Percentiles rank a stretch among this genome's conserved stretches.
phyloP scores from a whole-genome alignment of 2,797 vertebrate genomes.

The Galagoides demidoff region DNA sequence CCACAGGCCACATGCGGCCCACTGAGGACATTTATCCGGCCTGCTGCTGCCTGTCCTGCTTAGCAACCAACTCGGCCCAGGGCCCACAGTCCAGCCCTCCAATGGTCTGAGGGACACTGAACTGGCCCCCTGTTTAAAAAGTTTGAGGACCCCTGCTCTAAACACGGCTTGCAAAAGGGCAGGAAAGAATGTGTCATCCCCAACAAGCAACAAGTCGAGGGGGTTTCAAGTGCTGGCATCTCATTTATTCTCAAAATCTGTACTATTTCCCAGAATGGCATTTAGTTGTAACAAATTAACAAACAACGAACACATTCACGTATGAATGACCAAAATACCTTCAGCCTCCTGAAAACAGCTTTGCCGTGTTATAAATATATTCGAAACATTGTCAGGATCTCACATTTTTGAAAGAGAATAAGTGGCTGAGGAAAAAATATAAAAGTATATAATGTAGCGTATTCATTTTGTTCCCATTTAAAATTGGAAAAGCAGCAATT shows the following conservation, averaged over 20 bases:
- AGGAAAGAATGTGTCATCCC: background rate
- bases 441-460: background rate
- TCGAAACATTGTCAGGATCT: background rate
- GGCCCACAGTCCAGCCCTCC: no score
- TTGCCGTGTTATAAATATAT: background rate
- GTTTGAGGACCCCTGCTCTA: no score
- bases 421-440: slow-evolving; percentile 40
- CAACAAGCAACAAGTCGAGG: fast-evolving
- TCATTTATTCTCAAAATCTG: background rate
- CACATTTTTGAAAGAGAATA: slow-evolving; percentile 18
- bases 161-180: background rate
- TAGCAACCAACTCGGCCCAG: no score
- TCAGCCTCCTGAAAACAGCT: background rate
- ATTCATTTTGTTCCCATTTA: background rate
- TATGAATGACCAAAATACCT: background rate
- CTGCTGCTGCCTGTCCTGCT: no score
- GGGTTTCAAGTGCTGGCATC: background rate
- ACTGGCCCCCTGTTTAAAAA: no score
- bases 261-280: slow-evolving; percentile 11
- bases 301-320: background rate
- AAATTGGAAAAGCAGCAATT: slow-evolving; percentile 59
- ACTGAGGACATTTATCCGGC: no score
- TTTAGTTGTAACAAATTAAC: slow-evolving; percentile 21
- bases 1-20: no score
- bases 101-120: no score